These are phyloP conservation scores for Chymomyza caudatula DNA, from an alignment of 2,888 invertebrate species.

Conservation along the genomic window DNA sequence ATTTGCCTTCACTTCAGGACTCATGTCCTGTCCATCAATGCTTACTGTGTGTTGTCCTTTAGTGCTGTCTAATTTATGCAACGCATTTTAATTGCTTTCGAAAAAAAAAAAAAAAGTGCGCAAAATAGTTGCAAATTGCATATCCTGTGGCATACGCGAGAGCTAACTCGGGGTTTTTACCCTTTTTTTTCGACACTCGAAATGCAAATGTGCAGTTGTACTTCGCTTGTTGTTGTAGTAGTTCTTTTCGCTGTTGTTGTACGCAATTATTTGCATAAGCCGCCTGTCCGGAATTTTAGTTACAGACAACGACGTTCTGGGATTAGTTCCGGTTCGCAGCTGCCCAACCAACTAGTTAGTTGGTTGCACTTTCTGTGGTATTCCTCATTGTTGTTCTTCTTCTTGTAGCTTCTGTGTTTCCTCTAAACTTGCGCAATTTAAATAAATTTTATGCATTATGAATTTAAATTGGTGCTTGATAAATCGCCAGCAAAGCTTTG, in stretches of 20 bases:
- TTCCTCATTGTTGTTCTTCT: conserved; percentile 20
- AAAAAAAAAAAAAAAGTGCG: conserved; percentile 27
- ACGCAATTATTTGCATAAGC: conserved; percentile 14
- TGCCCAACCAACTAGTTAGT: not conserved
- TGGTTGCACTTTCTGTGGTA: not conserved
- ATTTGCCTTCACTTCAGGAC: not conserved
- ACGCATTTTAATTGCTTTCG: conserved; percentile 39
- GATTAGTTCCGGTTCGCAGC: conserved; percentile 18
- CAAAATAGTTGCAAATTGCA: not conserved
- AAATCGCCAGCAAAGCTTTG: conserved; percentile 55
- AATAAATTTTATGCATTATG: conserved; percentile 69
- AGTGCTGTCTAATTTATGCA: conserved; percentile 36
- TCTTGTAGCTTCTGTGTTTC: conserved; percentile 1
- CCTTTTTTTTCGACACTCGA: conserved; percentile 19
- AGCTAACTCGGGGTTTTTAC: not conserved
- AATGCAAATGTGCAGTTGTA: conserved; percentile 33
- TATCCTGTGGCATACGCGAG: conserved; percentile 19
- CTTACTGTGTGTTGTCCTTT: not conserved
- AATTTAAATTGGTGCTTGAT: conserved; percentile 74
- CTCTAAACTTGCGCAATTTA: conserved; percentile 47
- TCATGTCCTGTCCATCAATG: not conserved
- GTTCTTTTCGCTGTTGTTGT: conserved; percentile 5
- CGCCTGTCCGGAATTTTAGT: not conserved
- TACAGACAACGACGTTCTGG: not conserved
- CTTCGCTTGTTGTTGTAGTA: not conserved